Evolutionary conservation across 2,888 invertebrate genomes (phyloP), one percentile per base, ranked within the genome.

Genomic region (Empis stercorea): DNA sequence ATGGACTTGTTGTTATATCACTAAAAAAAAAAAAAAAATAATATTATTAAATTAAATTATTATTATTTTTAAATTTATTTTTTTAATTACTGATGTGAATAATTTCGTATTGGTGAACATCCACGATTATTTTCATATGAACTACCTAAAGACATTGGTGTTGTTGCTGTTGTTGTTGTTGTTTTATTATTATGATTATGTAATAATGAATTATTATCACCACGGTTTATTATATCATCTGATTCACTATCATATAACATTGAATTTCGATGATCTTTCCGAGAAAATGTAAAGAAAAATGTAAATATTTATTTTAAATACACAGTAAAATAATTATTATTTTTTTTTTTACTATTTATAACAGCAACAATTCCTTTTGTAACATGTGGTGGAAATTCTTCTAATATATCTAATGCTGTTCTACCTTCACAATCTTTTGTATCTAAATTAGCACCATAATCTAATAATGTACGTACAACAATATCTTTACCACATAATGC

Each of bases 401-500:
- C 81, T 16, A 95, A 74, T 48, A 94, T 75, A 60, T 93, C 88
- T 58, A 87, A 75, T 2, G 92, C 93, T 7, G 92, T 94, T 63
- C 84, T 82, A 48, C 84, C 83, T 53, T 81, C 78, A 10, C 78
- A 76, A 64, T 96, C 89, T 20, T 81, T 78, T 40, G 87, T 83
- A 51, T 79, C 77, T 38, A 89, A 73, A 65, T 93, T 87, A 16
- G 87, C 87, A 2, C 89, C 91, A 56, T 81, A 77, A 52, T 84
- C 82, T 14, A 95, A 72, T 32, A 94, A 74, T 0, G 86, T 78
- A 46, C 84, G 76, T 17, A 91, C 92, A 15, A 93, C 91, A 49
- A 87, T 84, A 55, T 86, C 81, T 68, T 93, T 92, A 15, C 93
- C 93, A 65, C 84, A 92, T 20, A 91, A 76, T 0, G 92, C 92